Conservation (phyloP, 2,113 vertebrate genomes). For the Nipponia nippon region DNA sequence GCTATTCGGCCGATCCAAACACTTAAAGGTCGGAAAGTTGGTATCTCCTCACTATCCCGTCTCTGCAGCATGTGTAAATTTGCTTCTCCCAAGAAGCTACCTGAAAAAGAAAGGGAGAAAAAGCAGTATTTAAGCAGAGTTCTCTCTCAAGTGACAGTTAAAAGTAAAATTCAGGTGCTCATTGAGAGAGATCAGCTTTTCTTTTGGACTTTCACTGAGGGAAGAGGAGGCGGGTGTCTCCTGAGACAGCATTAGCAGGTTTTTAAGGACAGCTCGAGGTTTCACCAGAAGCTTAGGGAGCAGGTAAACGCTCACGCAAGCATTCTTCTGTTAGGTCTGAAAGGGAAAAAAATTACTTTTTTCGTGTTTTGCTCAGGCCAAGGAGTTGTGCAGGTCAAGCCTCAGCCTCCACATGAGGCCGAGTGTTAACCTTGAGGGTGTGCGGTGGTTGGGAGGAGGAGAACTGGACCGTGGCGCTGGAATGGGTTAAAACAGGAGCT, state of each 20-base stretch:
- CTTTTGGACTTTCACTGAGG: too few species aligned
- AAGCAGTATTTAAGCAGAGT: neutral
- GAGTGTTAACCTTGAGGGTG: too few species aligned
- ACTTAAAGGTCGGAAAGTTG: slow-evolving; percentile 70
- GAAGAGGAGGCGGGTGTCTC: neutral
- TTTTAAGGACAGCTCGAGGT: neutral
- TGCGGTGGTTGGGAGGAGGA: neutral
- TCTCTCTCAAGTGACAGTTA: neutral
- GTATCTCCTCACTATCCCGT: slow-evolving; percentile 76
- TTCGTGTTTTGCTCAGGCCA: neutral
- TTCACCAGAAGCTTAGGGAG: neutral
- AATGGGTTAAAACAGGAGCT: neutral
- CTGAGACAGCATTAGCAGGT: neutral
- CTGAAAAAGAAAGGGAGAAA: neutral
- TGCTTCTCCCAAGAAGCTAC: slow-evolving; percentile 75
- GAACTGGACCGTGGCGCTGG: neutral
- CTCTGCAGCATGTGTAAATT: slow-evolving; percentile 77
- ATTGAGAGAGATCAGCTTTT: neutral
- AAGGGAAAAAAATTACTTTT: neutral
- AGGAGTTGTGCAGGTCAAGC: neutral
- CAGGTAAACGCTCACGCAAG: neutral
- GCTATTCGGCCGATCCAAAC: too few species aligned
- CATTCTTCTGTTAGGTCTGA: neutral
- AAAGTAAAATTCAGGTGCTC: neutral
- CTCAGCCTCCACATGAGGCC: rapidly evolving